These are phyloP conservation scores for Poeciliopsis turneri DNA, from an alignment of 2,797 vertebrate species.

Conservation along the genomic window DNA sequence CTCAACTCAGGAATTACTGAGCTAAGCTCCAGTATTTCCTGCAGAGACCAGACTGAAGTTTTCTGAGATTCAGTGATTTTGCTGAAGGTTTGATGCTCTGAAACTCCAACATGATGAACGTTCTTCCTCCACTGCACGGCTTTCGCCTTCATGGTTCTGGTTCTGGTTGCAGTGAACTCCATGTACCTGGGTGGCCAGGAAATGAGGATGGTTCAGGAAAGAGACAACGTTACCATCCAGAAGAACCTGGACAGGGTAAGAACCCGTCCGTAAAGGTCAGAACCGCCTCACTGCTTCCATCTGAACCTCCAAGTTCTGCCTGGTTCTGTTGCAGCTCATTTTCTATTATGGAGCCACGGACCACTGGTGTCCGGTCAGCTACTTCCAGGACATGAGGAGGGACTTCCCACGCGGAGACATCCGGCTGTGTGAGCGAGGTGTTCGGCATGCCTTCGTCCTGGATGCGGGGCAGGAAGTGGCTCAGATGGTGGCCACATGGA, in stretches of 20 bases:
- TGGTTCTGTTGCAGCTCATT: conserved; percentile 82
- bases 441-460: conserved; percentile 89
- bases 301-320: conserved; percentile 1
- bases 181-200: conserved; percentile 94
- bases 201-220: conserved; percentile 87
- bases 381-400: conserved; percentile 89
- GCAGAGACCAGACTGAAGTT: too few species aligned
- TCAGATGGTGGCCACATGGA: conserved; percentile 85
- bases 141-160: neutral
- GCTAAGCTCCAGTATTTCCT: too few species aligned
- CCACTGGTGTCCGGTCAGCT: conserved; percentile 89
- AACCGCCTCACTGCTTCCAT: neutral
- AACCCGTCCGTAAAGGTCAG: neutral
- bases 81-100: too few species aligned
- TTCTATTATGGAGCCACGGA: conserved; percentile 93
- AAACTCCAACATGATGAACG: neutral
- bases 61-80: too few species aligned
- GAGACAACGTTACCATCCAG: conserved; percentile 87
- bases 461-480: conserved; percentile 84
- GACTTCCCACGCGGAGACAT: conserved; percentile 91
- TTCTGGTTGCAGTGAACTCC: conserved; percentile 84
- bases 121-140: too few species aligned
- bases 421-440: conserved; percentile 86
- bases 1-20: too few species aligned
- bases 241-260: conserved; percentile 90